Evolutionary conservation across 2,797 vertebrate species (phyloP).

Genomic region (Coluber constrictor): DNA sequence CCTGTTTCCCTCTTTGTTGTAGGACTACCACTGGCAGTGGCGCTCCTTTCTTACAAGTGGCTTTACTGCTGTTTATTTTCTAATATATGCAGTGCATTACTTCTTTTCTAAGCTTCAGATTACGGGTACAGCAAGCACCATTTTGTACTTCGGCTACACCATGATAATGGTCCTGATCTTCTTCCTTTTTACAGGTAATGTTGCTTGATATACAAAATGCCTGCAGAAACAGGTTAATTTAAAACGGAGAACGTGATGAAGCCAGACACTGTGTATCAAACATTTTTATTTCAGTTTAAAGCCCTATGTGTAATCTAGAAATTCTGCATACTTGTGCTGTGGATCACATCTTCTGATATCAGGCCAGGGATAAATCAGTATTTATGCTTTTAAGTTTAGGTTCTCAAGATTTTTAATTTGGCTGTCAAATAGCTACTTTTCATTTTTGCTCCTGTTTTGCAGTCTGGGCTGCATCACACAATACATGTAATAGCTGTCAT

Average conservation of each 20-base stretch:
- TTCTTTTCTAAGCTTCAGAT: constrained; percentile 95
- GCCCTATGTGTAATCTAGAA: not conserved
- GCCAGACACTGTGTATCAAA: not conserved
- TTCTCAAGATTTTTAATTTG: not conserved
- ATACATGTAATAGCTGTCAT: not conserved
- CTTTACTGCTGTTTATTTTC: constrained; percentile 91
- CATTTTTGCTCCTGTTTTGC: not conserved
- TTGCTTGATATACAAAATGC: not conserved
- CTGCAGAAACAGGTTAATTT: not conserved
- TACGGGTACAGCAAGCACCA: constrained; percentile 88
- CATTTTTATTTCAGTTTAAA: not conserved
- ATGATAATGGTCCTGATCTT: constrained; percentile 96
- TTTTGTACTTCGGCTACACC: constrained; percentile 93
- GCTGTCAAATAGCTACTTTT: not conserved
- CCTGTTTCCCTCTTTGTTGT: not conserved
- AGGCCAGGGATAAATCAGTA: not conserved
- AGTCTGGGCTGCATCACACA: not conserved
- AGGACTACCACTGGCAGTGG: constrained; percentile 98
- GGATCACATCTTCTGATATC: not conserved
- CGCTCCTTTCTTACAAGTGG: constrained; percentile 94
- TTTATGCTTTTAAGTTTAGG: not conserved
- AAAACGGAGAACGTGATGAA: not conserved
- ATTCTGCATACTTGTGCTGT: not conserved
- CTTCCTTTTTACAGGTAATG: constrained; percentile 89
- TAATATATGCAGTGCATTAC: constrained; percentile 91